phyloP scores from a whole-genome alignment of 2,113 vertebrate genomes.

The Pseudorectes ferrugineus region DNA sequence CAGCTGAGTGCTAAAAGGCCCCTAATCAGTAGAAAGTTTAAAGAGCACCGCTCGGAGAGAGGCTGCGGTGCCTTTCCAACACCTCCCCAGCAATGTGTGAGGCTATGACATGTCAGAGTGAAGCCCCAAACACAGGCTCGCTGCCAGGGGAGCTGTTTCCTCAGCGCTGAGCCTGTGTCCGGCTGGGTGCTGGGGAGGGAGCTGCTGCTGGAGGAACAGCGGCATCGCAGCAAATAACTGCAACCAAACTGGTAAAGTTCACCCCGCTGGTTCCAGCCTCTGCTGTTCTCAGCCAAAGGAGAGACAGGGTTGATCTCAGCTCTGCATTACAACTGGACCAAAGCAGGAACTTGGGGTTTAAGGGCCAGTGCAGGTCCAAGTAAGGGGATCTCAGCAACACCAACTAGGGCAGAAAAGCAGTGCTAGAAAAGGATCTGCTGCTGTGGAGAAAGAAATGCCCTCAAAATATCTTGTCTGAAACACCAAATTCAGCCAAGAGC shows the following conservation, averaged over 20 bases:
- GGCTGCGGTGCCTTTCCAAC: slow-evolving; percentile 54
- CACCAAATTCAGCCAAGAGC: neutral
- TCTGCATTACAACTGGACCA: neutral
- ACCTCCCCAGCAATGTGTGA: slow-evolving; percentile 58
- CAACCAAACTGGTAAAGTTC: too few species aligned
- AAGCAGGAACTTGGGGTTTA: neutral
- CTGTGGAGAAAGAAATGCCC: neutral
- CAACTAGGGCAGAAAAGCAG: neutral
- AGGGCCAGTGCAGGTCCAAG: neutral
- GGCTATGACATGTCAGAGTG: slow-evolving; percentile 57
- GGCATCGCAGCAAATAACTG: neutral
- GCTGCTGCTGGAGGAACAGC: neutral
- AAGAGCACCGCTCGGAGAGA: slow-evolving; percentile 39
- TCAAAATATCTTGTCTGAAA: neutral
- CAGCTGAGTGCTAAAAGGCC: slow-evolving; percentile 64
- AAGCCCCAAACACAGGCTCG: slow-evolving; percentile 41
- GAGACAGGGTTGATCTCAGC: neutral
- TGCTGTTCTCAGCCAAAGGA: neutral
- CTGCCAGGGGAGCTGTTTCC: slow-evolving; percentile 10
- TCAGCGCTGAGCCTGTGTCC: neutral
- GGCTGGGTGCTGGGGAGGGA: neutral
- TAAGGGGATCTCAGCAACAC: neutral
- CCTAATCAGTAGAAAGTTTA: slow-evolving; percentile 66
- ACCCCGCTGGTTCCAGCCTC: neutral
- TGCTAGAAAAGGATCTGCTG: neutral